Base-by-base conservation (phyloP, 2,113 vertebrate genomes). In the Pseudopipra pipra region DNA sequence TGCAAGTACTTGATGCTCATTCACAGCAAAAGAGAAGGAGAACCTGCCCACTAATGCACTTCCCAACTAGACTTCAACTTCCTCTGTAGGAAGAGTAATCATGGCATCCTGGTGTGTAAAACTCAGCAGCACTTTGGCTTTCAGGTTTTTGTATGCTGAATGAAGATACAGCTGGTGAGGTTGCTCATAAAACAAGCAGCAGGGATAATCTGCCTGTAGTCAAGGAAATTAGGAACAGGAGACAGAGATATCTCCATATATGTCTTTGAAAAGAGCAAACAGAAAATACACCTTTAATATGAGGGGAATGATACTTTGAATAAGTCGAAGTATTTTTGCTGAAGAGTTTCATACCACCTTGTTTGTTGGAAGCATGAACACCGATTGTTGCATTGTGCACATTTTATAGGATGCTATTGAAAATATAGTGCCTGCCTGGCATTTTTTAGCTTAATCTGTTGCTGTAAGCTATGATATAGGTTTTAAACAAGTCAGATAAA, bases 11-110 rank as follows among this genome's bases (percentile, higher is more conserved):
- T 73, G 15, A 25, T 15, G 24, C 13, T 89, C 52, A 51, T 37
- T 62, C 63, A 84, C 39, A 72, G 39, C 7, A 65, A 3, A 85
- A 41, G 17, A 90, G 54, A 91, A 85, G 46, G 30, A 20, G 12
- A 65, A 65, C 52, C 14, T 61, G 44, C 20, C 14, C 41, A 52
- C 30, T 15, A 76, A 81, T 37, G 37, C 39, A 68, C 56, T 97
- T 95, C 30, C 25, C 63, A 84, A 52, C 25, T 82, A 89, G 84
- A 22, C 28, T 94, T 82, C 16, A 31, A 70, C 76, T 91, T 68
- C 33, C 20, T 24, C 68, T 44, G 68, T 54, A 73, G 52, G 43
- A 72, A 80, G 17, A 91, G 73, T 77, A 95, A 87, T 85, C 28
- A 27, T 17, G 56, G 43, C 63, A 89, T 77, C n/a, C 49, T 31